These are phyloP conservation scores for Perca flavescens DNA, from an alignment of 2,113 vertebrate genomes.

Conservation along the genomic window DNA sequence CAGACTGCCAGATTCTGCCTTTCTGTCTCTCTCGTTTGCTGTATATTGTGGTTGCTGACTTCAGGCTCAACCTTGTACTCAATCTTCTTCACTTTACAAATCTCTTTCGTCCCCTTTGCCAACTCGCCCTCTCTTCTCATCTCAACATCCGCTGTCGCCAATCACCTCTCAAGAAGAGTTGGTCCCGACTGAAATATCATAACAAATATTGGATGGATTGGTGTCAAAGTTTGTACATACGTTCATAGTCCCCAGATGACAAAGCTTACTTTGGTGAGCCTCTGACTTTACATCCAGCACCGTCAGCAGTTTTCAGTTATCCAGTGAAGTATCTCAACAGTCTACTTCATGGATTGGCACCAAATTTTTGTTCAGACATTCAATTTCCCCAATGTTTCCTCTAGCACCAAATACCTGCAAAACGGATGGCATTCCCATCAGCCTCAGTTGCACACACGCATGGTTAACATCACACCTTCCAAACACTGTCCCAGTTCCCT, in stretches of 20 bases:
- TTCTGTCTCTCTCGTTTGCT: constrained; percentile 1
- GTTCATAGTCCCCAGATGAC: neutral
- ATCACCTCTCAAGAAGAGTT: neutral
- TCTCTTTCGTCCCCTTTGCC: neutral
- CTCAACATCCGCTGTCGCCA: neutral
- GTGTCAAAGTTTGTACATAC: neutral
- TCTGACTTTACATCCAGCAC: neutral
- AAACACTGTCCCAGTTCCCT: too few relatives aligned
- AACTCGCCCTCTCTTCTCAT: neutral
- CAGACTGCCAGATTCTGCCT: neutral
- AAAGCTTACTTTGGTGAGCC: neutral
- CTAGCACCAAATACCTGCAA: too few relatives aligned
- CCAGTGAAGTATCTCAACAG: neutral
- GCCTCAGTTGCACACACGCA: too few relatives aligned
- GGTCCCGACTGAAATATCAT: neutral
- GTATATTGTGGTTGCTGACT: constrained; percentile 25
- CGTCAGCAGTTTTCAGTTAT: neutral
- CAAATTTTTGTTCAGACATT: too few relatives aligned
- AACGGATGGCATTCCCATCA: too few relatives aligned
- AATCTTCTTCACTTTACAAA: neutral
- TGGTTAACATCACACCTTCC: too few relatives aligned
- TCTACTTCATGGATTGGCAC: neutral
- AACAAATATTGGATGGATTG: neutral
- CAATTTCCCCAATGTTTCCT: too few relatives aligned
- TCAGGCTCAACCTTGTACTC: constrained; percentile 14